phyloP scores from a whole-genome alignment of 2,888 invertebrate genomes.

The Tridacna crocea region DNA sequence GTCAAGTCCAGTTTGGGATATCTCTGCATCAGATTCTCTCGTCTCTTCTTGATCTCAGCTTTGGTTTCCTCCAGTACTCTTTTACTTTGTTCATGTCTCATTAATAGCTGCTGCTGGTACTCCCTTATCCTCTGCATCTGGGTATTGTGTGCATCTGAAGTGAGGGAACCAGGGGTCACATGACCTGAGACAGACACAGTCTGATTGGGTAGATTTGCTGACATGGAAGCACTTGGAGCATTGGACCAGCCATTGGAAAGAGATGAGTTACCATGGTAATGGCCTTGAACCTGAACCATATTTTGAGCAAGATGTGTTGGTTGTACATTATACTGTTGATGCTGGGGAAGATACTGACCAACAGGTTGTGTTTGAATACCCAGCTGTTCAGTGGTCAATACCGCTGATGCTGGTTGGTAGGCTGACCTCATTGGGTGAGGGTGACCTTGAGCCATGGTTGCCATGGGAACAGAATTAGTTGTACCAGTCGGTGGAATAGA shows the following conservation, averaged over 20 bases:
- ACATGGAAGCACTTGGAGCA: slow-evolving; percentile 20
- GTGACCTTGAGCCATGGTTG: slow-evolving; percentile 40
- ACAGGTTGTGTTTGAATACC: slow-evolving; percentile 13
- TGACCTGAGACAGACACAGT: slow-evolving; percentile 50
- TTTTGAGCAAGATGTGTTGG: slow-evolving; percentile 8
- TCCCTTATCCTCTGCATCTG: slow-evolving; percentile 70
- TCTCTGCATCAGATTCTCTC: slow-evolving; percentile 65
- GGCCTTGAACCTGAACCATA: not conserved
- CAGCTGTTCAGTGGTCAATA: slow-evolving; percentile 56
- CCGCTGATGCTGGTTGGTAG: slow-evolving; percentile 56
- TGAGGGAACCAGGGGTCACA: slow-evolving; percentile 58
- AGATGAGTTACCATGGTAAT: not conserved
- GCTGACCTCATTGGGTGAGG: slow-evolving; percentile 22
- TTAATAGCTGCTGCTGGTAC: slow-evolving; percentile 72
- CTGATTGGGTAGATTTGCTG: slow-evolving; percentile 41
- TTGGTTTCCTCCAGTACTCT: slow-evolving; percentile 70
- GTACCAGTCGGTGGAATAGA: slow-evolving; percentile 63
- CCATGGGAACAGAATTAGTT: slow-evolving; percentile 50
- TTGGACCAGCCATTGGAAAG: slow-evolving; percentile 1
- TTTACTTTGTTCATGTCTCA: slow-evolving; percentile 74
- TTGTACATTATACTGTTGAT: not conserved
- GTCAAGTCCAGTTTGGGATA: slow-evolving; percentile 68
- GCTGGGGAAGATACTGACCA: not conserved
- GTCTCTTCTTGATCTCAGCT: slow-evolving; percentile 70
- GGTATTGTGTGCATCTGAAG: slow-evolving; percentile 47